A percentile compares a stretch with the other conserved stretches of the same genome.
Evolutionary conservation across 2,797 vertebrate species (phyloP).

Genomic region (Mycteria americana): DNA sequence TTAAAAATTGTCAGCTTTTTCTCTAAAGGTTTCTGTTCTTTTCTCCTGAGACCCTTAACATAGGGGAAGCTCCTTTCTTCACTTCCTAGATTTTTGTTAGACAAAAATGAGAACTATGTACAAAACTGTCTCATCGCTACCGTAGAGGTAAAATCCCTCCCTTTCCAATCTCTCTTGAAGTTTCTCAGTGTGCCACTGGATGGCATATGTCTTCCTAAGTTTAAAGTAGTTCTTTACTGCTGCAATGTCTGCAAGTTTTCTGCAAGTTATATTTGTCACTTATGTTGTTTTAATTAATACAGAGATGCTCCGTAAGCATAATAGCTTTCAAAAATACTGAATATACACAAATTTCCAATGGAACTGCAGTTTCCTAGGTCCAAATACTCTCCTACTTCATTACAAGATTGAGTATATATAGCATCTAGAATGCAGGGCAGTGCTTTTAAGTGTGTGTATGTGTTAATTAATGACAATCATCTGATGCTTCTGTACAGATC

Average conservation of each 20-base stretch:
- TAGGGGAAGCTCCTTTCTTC: not conserved
- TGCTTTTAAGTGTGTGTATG: not conserved
- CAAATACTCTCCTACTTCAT: not conserved
- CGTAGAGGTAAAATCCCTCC: not conserved
- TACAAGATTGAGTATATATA: not conserved
- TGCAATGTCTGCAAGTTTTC: not conserved
- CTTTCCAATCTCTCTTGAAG: not conserved
- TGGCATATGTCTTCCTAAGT: constrained; percentile 15
- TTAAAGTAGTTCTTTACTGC: not conserved
- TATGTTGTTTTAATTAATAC: not conserved
- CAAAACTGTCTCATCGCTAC: not conserved
- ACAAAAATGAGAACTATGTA: not conserved
- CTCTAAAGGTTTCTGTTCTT: not conserved
- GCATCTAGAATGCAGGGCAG: not conserved
- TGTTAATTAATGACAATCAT: not conserved
- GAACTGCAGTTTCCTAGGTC: not conserved
- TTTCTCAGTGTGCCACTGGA: constrained; percentile 35
- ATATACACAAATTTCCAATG: not conserved
- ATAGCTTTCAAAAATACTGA: not conserved
- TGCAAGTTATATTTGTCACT: not conserved
- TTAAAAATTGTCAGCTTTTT: not conserved
- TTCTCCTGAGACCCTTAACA: not conserved
- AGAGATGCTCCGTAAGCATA: not conserved
- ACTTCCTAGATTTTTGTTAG: not conserved
- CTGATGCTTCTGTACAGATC: not conserved